A percentile compares a stretch with the other conserved stretches of the same genome.
Conservation (phyloP, 2,797 vertebrate species). For the Gephyroberyx darwinii region DNA sequence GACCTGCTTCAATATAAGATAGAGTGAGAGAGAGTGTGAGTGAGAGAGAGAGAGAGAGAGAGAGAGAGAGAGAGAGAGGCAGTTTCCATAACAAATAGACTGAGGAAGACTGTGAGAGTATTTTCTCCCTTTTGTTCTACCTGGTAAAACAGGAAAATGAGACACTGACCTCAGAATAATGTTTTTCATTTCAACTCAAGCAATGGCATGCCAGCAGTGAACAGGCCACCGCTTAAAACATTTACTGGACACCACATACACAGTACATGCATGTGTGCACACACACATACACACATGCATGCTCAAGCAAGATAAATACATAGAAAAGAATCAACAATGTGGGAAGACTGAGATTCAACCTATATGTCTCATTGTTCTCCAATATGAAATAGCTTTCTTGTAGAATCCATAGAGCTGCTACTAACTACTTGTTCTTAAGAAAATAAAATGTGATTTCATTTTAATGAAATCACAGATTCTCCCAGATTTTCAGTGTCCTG, state of each 20-base stretch:
- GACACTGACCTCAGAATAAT: constrained; percentile 74
- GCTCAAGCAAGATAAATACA: background rate
- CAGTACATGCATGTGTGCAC: background rate
- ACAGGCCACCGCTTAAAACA: constrained; percentile 35
- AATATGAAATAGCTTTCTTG: background rate
- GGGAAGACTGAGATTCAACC: background rate
- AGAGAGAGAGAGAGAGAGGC: background rate
- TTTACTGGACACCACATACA: constrained; percentile 24
- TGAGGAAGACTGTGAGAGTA: constrained; percentile 19
- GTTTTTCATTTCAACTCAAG: constrained; percentile 62
- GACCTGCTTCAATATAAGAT: constrained; percentile 19
- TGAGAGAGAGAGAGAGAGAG: background rate
- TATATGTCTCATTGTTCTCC: background rate
- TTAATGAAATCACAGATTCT: constrained; percentile 29
- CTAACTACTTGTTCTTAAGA: background rate
- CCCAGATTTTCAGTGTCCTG: constrained; percentile 37
- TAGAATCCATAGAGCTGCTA: background rate
- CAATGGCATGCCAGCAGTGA: constrained; percentile 16
- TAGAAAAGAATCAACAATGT: background rate
- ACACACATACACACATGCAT: background rate
- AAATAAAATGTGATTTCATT: constrained; percentile 13
- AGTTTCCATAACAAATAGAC: constrained; percentile 30
- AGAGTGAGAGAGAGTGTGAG: background rate
- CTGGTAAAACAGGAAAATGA: constrained; percentile 75
- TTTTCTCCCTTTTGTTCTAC: constrained; percentile 73